phyloP scores from a whole-genome alignment of 1,140 invertebrate species.

The Lerema accius region DNA sequence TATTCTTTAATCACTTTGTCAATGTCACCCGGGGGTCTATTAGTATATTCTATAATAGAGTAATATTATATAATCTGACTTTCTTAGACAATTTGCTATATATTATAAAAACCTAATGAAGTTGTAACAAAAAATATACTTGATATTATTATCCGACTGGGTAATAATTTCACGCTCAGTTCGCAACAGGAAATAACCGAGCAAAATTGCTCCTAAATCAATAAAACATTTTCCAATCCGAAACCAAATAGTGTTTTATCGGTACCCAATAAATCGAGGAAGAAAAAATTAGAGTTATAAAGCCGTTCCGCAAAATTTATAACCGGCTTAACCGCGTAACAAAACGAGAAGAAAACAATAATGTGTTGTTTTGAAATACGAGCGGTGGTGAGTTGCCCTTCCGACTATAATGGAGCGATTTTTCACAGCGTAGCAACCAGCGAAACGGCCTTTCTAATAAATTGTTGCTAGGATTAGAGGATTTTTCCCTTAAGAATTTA shows the following conservation, averaged over 20 bases:
- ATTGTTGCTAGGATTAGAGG: slow-evolving; percentile 60
- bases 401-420: slow-evolving; percentile 69
- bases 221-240: slow-evolving; percentile 5
- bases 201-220: slow-evolving; percentile 8
- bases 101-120: too few species aligned
- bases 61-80: too few species aligned
- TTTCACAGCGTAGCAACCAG: slow-evolving; percentile 67
- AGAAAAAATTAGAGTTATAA: slow-evolving; percentile 39
- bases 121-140: too few species aligned
- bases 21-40: too few species aligned
- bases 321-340: slow-evolving; percentile 61
- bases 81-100: too few species aligned
- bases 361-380: slow-evolving; percentile 79
- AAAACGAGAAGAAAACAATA: slow-evolving; percentile 75
- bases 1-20: too few species aligned
- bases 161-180: too few species aligned
- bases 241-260: slow-evolving; percentile 27
- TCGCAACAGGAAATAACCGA: slow-evolving; percentile 7
- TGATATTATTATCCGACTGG: too few species aligned
- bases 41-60: too few species aligned
- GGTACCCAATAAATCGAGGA: slow-evolving; percentile 23
- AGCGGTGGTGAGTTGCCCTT: slow-evolving; percentile 51
- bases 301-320: slow-evolving; percentile 64
- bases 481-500: slow-evolving; percentile 57
- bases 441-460: slow-evolving; percentile 65